phyloP scores from a whole-genome alignment of 1,140 invertebrate species.

The Caenorhabditis briggsae region DNA sequence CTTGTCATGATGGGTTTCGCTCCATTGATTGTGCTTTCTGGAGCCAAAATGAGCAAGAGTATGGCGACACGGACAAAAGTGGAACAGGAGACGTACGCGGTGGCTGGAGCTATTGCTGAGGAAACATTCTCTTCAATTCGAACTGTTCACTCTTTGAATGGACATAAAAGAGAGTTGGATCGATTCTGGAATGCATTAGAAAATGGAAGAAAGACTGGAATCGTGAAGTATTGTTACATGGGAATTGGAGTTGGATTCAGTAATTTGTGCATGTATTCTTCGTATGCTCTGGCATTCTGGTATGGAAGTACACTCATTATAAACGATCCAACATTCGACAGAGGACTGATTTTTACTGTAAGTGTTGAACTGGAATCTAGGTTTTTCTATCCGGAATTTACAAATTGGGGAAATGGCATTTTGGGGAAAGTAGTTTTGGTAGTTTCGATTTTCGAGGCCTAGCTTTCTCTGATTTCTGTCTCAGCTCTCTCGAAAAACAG shows the following conservation, averaged over 20 bases:
- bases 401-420: no score
- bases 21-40: conserved; percentile 68
- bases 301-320: conserved; percentile 74
- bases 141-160: conserved; percentile 87
- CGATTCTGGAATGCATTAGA: conserved; percentile 76
- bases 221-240: conserved; percentile 77
- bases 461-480: no score
- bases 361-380: background rate
- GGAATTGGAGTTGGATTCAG: conserved; percentile 72
- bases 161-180: conserved; percentile 83
- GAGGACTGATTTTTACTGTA: conserved; percentile 75
- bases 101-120: conserved; percentile 86
- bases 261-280: conserved; percentile 72
- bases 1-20: conserved; percentile 76
- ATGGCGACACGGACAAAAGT: conserved; percentile 80
- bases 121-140: conserved; percentile 85
- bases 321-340: conserved; percentile 74
- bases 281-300: conserved; percentile 77
- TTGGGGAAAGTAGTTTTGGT: no score
- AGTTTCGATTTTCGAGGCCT: no score
- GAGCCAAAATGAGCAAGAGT: conserved; percentile 75
- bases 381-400: no score
- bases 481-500: no score
- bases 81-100: conserved; percentile 86
- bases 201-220: conserved; percentile 72